Evolutionary conservation across 2,888 invertebrate species (phyloP), one percentile per base, ranked within the genome.

Genomic region (Cartodere bifasciata): DNA sequence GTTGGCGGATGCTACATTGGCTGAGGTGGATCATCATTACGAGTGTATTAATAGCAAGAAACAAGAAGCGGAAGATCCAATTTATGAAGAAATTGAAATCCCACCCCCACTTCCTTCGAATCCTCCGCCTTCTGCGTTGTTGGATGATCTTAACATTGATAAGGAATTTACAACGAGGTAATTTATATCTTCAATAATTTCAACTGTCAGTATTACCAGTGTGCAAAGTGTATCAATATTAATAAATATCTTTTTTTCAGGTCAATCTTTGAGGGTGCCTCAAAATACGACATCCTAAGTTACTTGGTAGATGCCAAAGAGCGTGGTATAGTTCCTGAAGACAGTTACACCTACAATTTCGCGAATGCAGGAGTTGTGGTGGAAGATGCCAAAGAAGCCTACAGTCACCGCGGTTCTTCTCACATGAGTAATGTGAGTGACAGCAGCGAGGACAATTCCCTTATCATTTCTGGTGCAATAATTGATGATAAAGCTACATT

Each of bases 281-380:
- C 86, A 9, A 87, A 87, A 55, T 86, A 87, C 49, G 88, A 91
- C 50, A 84, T 91, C 47, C 65, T 91, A 29, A 86, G 83, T 36
- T 90, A 88, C 52, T 65, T 91, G 40, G 87, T 88, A 37, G 87
- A 86, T 55, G 83, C 86, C 36, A 82, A 83, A 61, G 80, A 81
- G 56, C 65, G 79, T 39, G 78, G 78, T 4, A 69, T 79, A 33
- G 70, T 72, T 43, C 67, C 73, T 33, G 78, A 78, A 60, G 79
- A 78, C 52, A 65, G 69, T n/a, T 78, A 78, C 43, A 72, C 73
- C 14, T 77, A 70, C 43, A 70, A 61, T 44, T 71, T 72, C 42
- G 65, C 60, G 24, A 65, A 63, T 47, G 65, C 69, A 24, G 59
- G 58, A 31, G 64, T 58, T 39, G 66, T 46, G 3, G 46, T 46